These are phyloP conservation scores for Magallana nippona DNA, from an alignment of 2,888 invertebrate species.

Conservation along the genomic window DNA sequence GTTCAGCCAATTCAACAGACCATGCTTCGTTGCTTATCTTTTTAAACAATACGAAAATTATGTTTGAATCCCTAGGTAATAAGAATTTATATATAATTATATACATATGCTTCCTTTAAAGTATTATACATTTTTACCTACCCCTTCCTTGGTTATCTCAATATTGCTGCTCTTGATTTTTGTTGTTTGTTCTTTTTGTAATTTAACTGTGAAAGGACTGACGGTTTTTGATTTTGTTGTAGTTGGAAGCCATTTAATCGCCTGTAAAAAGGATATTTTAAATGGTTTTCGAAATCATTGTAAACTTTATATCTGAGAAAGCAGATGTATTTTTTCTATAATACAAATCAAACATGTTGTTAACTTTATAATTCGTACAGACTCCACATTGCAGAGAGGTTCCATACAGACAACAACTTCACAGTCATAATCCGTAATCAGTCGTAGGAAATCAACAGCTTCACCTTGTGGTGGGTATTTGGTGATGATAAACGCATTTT, in stretches of 20 bases:
- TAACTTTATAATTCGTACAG: not conserved
- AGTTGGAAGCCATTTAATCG: not conserved
- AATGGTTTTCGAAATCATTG: too few relatives aligned
- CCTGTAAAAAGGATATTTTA: not conserved
- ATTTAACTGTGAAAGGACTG: not conserved
- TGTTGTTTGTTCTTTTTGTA: not conserved
- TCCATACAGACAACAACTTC: not conserved
- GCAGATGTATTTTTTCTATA: too few relatives aligned
- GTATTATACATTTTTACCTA: too few relatives aligned
- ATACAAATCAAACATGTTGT: too few relatives aligned
- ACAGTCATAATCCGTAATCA: not conserved
- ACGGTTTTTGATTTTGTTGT: not conserved
- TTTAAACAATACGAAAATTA: too few relatives aligned
- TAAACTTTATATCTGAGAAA: too few relatives aligned
- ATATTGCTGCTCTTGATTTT: not conserved
- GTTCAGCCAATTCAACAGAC: too few relatives aligned
- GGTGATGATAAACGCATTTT: not conserved
- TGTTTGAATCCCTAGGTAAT: too few relatives aligned
- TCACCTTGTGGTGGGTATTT: not conserved
- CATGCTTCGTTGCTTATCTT: too few relatives aligned
- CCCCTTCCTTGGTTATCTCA: not conserved
- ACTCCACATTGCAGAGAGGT: not conserved
- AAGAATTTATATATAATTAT: too few relatives aligned
- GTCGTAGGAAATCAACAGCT: not conserved
- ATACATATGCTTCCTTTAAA: too few relatives aligned